Evolutionary conservation across 2,113 vertebrate species (phyloP).

Genomic region (Sturnira hondurensis): DNA sequence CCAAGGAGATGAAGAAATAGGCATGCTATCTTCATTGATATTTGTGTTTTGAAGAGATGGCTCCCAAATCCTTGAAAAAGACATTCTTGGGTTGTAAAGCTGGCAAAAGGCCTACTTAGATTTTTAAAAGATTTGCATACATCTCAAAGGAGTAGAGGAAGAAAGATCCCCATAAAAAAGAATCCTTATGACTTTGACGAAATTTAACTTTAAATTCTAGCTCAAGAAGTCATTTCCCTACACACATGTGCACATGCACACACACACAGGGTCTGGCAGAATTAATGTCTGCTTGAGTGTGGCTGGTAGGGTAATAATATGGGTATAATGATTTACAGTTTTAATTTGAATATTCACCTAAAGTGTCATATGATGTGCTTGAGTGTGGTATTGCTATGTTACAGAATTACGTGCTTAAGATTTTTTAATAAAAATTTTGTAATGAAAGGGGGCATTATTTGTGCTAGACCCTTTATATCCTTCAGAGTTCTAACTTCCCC

Average conservation of each 20-base stretch:
- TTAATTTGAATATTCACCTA: too few relatives aligned
- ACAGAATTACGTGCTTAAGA: too few relatives aligned
- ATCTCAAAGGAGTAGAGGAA: neutral
- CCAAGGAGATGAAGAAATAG: neutral
- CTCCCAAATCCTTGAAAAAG: neutral
- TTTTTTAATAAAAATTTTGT: too few relatives aligned
- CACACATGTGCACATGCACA: too few relatives aligned
- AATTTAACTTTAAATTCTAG: neutral
- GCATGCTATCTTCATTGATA: neutral
- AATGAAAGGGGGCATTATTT: too few relatives aligned
- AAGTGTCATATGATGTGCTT: too few relatives aligned
- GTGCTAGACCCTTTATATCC: neutral
- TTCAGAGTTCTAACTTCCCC: neutral
- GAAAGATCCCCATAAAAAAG: neutral
- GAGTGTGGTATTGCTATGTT: too few relatives aligned
- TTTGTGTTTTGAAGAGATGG: neutral
- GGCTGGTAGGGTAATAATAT: too few relatives aligned
- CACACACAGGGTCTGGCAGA: too few relatives aligned
- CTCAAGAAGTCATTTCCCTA: neutral
- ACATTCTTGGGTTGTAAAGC: neutral
- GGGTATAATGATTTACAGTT: too few relatives aligned
- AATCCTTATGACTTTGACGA: neutral
- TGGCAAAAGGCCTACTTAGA: neutral
- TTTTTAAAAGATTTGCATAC: neutral
- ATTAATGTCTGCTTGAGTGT: too few relatives aligned